A percentile compares a stretch with the other conserved stretches of the same genome.
phyloP scores from a whole-genome alignment of 2,888 invertebrate species.

The Bhutanitis thaidina region DNA sequence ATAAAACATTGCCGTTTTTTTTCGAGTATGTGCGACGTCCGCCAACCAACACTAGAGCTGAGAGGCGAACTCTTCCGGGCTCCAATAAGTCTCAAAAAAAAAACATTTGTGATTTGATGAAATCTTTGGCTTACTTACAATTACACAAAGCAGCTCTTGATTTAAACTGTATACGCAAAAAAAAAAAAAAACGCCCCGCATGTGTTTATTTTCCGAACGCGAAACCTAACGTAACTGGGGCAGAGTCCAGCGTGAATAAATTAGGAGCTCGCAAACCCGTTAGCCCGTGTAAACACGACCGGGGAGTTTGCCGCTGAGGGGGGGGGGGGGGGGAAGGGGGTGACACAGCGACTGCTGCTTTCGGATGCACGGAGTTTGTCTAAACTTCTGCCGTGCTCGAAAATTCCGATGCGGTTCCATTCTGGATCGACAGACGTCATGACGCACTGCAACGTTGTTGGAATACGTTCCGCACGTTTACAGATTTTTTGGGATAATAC shows the following conservation, averaged over 20 bases:
- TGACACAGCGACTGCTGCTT: slow-evolving; percentile 31
- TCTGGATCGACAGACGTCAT: slow-evolving; percentile 1
- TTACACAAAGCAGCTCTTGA: too few relatives aligned
- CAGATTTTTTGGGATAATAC: background rate
- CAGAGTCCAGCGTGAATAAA: slow-evolving; percentile 49
- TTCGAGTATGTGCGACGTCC: too few relatives aligned
- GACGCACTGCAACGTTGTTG: background rate
- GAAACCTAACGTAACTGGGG: slow-evolving; percentile 39
- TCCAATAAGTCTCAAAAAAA: too few relatives aligned
- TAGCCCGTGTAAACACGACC: slow-evolving; percentile 38
- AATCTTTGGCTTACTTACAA: too few relatives aligned
- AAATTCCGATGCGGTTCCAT: slow-evolving; percentile 2
- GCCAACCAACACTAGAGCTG: too few relatives aligned
- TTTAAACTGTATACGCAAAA: background rate
- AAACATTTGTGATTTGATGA: too few relatives aligned
- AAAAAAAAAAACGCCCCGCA: background rate
- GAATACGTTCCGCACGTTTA: background rate
- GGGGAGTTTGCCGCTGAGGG: slow-evolving; percentile 30
- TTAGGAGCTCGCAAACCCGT: slow-evolving; percentile 53
- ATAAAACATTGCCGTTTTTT: too few relatives aligned
- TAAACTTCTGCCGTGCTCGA: slow-evolving; percentile 3
- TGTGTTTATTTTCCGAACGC: slow-evolving; percentile 9
- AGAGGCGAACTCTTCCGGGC: too few relatives aligned
- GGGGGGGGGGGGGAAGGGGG: too few relatives aligned
- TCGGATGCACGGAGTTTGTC: slow-evolving; percentile 7